Evolutionary conservation across 2,113 vertebrate species (phyloP), one percentile per base, ranked within the genome.

Genomic region (Muntiacus muntjak): DNA sequence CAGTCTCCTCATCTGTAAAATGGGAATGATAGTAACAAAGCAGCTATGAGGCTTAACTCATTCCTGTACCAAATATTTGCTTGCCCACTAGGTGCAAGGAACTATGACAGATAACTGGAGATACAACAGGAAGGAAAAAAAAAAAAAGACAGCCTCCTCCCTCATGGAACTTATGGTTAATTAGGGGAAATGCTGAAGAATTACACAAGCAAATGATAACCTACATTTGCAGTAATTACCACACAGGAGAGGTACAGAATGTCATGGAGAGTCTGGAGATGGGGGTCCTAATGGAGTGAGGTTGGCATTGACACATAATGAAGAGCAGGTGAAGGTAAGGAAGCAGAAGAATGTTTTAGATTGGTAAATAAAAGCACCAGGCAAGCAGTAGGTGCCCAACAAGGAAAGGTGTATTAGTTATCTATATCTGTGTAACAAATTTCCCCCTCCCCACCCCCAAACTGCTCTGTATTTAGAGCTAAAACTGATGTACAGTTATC

Each of bases 271-370:
- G 25, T 12, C 87, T 76, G 28, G 45, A 36, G 3, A 1, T 2
- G 25, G n/a, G 9, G 40, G 26, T 8, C 16, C n/a, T 1, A 13
- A 55, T 14, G 74, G 50, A 50, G 2, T 6, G 17, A 45, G 8
- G 19, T 43, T 40, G 74, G 55, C 25, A 6, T 0, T 2, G 33
- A 81, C 8, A 50, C 33, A 4, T 3, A 71, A 19, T 2, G 15
- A 30, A 43, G 54, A 60, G 13, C 1, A 40, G 79, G 64, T 1
- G 16, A 60, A 7, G 13, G 8, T 7, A 15, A 71, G 33, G 33
- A 86, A 33, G n/a, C 6, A 50, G 54, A 62, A 89, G 17, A 83
- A 40, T 25, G 33, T 47, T 47, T 57, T 43, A 50, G 47, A 40
- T 5, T 36, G 10, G 14, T 4, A 30, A 60, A 16, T 25, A 16